Evolutionary conservation across 2,888 invertebrate genomes (phyloP).

Genomic region (Caenorhabditis sp.): DNA sequence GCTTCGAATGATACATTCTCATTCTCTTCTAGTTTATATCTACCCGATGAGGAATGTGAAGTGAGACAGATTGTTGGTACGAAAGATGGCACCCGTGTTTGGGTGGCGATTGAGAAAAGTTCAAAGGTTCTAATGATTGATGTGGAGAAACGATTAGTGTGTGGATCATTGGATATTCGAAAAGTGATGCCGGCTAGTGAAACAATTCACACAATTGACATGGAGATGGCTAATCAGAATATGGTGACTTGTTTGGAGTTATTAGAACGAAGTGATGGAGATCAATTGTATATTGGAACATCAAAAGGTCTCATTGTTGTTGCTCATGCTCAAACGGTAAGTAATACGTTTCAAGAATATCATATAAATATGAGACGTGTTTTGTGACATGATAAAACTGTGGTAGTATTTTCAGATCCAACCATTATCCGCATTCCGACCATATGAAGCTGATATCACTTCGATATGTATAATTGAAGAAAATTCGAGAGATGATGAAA

Average conservation of each 20-base stretch:
- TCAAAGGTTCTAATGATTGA: conserved; percentile 52
- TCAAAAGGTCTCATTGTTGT: conserved; percentile 93
- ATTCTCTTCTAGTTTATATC: conserved; percentile 76
- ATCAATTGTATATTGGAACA: conserved; percentile 84
- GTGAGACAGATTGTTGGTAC: conserved; percentile 37
- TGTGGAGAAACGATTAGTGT: conserved; percentile 43
- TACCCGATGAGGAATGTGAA: conserved; percentile 74
- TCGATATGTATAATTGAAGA: conserved; percentile 45
- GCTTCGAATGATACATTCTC: conserved; percentile 77
- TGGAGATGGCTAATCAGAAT: conserved; percentile 79
- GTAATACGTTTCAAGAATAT: background rate
- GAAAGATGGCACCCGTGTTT: conserved; percentile 41
- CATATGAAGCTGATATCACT: conserved; percentile 42
- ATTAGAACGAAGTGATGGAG: conserved; percentile 70
- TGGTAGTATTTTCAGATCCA: conserved; percentile 52
- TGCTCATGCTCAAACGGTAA: conserved; percentile 78
- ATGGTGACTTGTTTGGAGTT: conserved; percentile 81
- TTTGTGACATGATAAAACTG: too few relatives aligned
- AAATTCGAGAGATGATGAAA: conserved; percentile 41
- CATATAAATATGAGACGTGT: background rate
- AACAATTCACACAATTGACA: conserved; percentile 86
- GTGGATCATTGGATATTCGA: conserved; percentile 41
- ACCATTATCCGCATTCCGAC: conserved; percentile 55
- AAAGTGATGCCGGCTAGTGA: conserved; percentile 78
- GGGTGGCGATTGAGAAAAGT: conserved; percentile 47